Evolutionary conservation across 2,888 invertebrate species (phyloP).

Genomic region (Falcaria lacertinaria): DNA sequence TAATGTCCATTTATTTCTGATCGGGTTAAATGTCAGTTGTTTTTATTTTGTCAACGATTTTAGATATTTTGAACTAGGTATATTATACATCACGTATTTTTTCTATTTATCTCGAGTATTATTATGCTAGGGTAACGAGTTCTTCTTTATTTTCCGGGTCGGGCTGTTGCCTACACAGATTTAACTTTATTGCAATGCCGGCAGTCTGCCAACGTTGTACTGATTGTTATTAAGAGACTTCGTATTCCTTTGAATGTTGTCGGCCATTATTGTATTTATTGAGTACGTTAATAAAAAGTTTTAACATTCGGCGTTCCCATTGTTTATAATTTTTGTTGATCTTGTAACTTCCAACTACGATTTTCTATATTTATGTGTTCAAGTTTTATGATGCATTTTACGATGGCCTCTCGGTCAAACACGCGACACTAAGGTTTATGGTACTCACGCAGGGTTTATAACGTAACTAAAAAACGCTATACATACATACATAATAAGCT

Average conservation of each 20-base stretch:
- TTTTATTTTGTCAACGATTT: no score
- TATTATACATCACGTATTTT: no score
- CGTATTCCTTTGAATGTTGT: constrained; percentile 33
- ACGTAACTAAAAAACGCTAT: constrained; percentile 51
- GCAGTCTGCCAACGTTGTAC: constrained; percentile 54
- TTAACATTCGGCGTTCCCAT: background rate
- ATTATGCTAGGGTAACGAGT: constrained; percentile 36
- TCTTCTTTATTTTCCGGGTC: constrained; percentile 40
- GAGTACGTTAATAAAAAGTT: constrained; percentile 6
- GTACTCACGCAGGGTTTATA: constrained; percentile 59
- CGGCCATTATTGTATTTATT: constrained; percentile 12
- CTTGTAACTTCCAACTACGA: constrained; percentile 46
- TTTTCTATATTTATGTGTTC: constrained; percentile 65
- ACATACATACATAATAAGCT: constrained; percentile 20
- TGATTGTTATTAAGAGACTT: constrained; percentile 46
- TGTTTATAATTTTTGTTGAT: constrained; percentile 25
- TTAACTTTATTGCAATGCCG: constrained; percentile 56
- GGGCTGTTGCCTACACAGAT: constrained; percentile 51
- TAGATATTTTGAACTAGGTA: no score
- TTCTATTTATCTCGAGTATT: constrained; percentile 23
- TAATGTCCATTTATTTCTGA: constrained; percentile 52
- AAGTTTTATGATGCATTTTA: constrained; percentile 68
- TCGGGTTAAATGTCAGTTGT: no score
- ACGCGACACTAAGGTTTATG: constrained; percentile 65
- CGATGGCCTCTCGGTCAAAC: constrained; percentile 69